Base-by-base conservation (phyloP, 2,888 invertebrate species). In the Trissolcus japonicus region DNA sequence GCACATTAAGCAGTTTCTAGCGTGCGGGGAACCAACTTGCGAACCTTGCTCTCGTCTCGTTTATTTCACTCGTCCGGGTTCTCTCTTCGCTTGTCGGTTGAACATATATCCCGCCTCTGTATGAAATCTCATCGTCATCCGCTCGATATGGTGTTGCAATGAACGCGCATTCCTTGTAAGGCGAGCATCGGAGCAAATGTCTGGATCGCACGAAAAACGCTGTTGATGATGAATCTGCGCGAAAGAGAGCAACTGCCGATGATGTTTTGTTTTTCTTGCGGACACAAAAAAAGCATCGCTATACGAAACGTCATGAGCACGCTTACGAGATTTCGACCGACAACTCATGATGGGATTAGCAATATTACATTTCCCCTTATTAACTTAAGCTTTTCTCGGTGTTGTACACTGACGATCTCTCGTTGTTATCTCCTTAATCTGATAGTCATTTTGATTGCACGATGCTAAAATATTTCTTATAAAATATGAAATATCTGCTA, bases 61-160 rank as follows among this genome's bases (percentile, higher is more conserved):
- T 55, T 21, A 59, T 60, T 59, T 57, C 60, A 59, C 65, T 54
- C 60, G 25, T 19, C 6, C 16, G 17, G 21, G 21, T 2, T 7
- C 35, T 56, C 35, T 56, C 35, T 40, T 68, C 46, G 61, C 11
- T 29, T 51, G 59, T 65, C 48, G 55, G 63, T 60, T 50, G 69
- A 65, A 43, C 69, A 25, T 46, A 63, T 43, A 35, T 59, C 68
- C 46, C 71, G 63, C 53, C 54, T 48, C 55, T 13, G 54, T 57
- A 68, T 71, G 66, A 76, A 76, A 66, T 65, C 75, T 53, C 35
- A 35, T 35, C 69, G 69, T 71, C 71, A 55, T 53, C 55, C 56
- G 29, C 71, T 67, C 67, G 54, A 76, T 71, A 71, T 71, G 71
- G 76, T 40, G 76, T 66, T 59, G 43, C 60, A 41, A 55, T 21